Conservation (phyloP, 2,888 invertebrate genomes). For the Sinohyriopsis cumingii region DNA sequence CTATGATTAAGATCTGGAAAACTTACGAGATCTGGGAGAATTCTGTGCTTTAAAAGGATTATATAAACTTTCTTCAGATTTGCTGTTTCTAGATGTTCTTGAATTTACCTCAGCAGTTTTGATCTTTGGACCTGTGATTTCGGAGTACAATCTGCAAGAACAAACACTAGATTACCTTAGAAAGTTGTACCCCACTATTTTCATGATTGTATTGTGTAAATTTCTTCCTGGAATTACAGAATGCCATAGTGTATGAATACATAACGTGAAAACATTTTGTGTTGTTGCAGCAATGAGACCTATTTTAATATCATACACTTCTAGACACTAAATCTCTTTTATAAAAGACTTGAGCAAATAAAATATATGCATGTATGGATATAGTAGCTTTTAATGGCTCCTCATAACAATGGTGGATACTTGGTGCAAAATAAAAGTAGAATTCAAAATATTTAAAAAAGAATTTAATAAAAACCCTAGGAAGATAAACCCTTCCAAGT, state of each 20-base stretch:
- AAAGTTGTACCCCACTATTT: neutral
- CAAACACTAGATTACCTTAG: neutral
- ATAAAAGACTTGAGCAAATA: no score
- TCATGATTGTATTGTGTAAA: neutral
- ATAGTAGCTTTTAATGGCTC: neutral
- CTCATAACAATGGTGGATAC: no score
- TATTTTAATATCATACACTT: no score
- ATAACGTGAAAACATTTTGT: neutral
- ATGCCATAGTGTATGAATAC: neutral
- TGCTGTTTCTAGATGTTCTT: neutral
- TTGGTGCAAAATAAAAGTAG: no score
- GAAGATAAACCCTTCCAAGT: no score
- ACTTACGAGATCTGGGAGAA: constrained; percentile 36
- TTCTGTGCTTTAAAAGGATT: constrained; percentile 25
- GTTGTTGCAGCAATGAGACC: no score
- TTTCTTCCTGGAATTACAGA: neutral
- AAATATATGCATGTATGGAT: neutral
- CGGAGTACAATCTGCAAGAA: constrained; percentile 20
- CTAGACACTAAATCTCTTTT: no score
- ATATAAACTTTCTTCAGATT: constrained; percentile 11
- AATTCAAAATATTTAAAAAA: no score
- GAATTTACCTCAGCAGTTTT: neutral
- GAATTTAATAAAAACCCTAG: no score
- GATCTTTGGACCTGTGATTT: constrained; percentile 20
- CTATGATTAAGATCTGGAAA: neutral